Base-by-base conservation (phyloP, 2,797 vertebrate species). In the Phalloptychus januarius region DNA sequence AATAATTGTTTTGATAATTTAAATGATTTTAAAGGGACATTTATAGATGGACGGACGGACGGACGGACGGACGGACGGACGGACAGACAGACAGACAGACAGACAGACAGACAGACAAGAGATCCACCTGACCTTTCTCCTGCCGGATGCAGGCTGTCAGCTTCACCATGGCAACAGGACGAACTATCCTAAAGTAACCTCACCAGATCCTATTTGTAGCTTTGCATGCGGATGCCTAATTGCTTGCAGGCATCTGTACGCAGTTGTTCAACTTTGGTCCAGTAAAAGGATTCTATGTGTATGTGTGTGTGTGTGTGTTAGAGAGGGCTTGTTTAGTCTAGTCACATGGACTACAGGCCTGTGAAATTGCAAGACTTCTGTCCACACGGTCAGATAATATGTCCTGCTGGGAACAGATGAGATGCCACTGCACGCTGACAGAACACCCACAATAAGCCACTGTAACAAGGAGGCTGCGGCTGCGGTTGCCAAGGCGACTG, bases 201-300 rank as follows among this genome's bases (percentile, higher is more conserved):
- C 86, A 54, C 75, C 52, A 63, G 86, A 91, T 84, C 88, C 90
- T 92, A 56, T 90, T 83, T 87, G 84, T 79, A 91, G 85, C 87
- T 89, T 86, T 91, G 89, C 90, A 95, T 93, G 89, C 88, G 89
- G 90, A 94, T 75, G 81, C 91, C 85, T 94, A 94, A 94, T 95
- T 95, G 94, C 93, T 91, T 92, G 85, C 87, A 87, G 92, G 92
- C 92, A 94, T 94, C 85, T 91, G 83, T 89, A 92, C 86, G 91
- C 93, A 90, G 93, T 86, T 88, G 82, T 87, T 94, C 95, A 96
- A 96, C 96, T 96, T 94, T 96, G 93, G 93, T 93, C 96, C 94
- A 96, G 86, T 95, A 90, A 93, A 83, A 85, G 87, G 93, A 92
- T 92, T 93, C 82, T 84, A 81, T 48, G 75, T 25, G 77, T 65